Evolutionary conservation across 2,113 vertebrate genomes (phyloP).

Genomic region (Myrmophylax atrothorax): DNA sequence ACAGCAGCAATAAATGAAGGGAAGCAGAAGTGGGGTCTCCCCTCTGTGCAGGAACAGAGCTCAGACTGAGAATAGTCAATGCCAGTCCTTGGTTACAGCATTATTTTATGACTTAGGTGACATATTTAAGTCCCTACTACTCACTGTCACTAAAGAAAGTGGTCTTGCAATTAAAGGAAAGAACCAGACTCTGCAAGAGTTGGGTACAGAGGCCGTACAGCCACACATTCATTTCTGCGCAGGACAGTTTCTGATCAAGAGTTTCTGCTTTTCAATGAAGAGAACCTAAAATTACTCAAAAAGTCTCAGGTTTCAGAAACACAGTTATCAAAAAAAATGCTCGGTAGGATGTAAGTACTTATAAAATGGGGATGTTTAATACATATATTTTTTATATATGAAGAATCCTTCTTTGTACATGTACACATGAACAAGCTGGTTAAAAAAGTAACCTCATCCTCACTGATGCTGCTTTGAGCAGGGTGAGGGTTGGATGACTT

Average conservation of each 20-base stretch:
- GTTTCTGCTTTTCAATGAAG: not conserved
- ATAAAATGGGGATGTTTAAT: not conserved
- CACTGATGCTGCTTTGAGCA: not conserved
- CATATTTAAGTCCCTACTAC: not conserved
- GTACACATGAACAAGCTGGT: not conserved
- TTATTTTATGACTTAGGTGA: not conserved
- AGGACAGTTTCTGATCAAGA: not conserved
- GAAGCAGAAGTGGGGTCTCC: not conserved
- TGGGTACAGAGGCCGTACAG: fast-evolving
- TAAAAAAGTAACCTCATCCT: not conserved
- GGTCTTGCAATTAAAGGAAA: not conserved
- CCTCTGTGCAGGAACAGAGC: not conserved
- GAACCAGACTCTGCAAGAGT: not conserved
- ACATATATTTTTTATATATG: not conserved
- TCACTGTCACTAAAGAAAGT: not conserved
- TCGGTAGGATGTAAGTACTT: not conserved
- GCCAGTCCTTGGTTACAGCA: not conserved
- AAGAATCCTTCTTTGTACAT: not conserved
- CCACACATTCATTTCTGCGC: not conserved
- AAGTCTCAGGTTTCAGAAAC: not conserved
- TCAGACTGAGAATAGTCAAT: not conserved
- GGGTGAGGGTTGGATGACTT: not conserved
- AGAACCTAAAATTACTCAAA: not conserved
- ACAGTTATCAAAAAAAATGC: not conserved
- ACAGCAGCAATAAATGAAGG: not conserved